Evolutionary conservation across 2,888 invertebrate genomes (phyloP).

Genomic region (Melitaea athalia): DNA sequence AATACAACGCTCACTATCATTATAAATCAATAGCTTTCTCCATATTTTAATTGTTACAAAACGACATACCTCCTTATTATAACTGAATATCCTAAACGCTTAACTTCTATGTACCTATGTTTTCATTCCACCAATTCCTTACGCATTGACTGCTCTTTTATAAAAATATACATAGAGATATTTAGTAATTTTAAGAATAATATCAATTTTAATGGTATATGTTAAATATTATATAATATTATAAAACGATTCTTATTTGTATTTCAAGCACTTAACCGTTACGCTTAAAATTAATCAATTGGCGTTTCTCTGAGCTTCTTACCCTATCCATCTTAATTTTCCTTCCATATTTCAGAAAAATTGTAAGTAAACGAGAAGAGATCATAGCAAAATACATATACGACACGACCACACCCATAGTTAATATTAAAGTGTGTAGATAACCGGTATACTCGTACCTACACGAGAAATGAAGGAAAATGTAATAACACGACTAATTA

Average conservation of each 20-base stretch:
- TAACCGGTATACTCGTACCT: constrained; percentile 51
- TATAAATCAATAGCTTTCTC: constrained; percentile 70
- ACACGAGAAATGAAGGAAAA: constrained; percentile 58
- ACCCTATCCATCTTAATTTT: constrained; percentile 50
- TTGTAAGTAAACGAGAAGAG: constrained; percentile 79
- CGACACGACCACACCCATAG: constrained; percentile 71
- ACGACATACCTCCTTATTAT: constrained; percentile 66
- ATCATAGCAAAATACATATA: constrained; percentile 65
- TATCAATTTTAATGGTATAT: constrained; percentile 59
- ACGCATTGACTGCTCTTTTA: constrained; percentile 73
- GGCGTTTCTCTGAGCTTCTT: constrained; percentile 75
- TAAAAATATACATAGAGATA: constrained; percentile 77
- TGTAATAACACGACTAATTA: constrained; percentile 53
- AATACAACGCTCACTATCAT: constrained; percentile 77
- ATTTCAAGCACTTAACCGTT: constrained; percentile 70
- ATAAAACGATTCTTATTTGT: constrained; percentile 65
- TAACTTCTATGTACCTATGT: constrained; percentile 45
- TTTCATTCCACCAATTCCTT: constrained; percentile 76
- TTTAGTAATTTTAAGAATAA: constrained; percentile 65
- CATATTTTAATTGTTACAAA: constrained; percentile 69
- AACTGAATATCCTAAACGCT: constrained; percentile 60
- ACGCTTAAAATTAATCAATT: constrained; percentile 70
- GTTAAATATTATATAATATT: constrained; percentile 53
- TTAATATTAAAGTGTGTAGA: constrained; percentile 55
- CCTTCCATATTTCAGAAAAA: constrained; percentile 73